A percentile compares a stretch with the other conserved stretches of the same genome.
Evolutionary conservation across 2,113 vertebrate species (phyloP).

Genomic region (Eubucco bourcierii): DNA sequence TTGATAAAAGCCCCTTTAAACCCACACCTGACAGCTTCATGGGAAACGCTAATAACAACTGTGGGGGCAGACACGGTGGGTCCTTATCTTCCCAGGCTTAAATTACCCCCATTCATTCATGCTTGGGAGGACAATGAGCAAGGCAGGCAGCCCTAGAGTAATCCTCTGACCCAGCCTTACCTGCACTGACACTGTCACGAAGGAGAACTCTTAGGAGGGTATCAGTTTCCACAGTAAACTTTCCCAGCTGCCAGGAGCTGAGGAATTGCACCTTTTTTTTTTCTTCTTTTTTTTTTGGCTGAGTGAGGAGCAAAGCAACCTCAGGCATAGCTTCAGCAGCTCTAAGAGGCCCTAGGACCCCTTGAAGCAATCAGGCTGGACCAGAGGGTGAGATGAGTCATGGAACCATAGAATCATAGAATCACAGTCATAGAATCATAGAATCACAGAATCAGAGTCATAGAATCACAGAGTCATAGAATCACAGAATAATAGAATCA

Average conservation of each 20-base stretch:
- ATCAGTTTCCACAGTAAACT: slow-evolving; percentile 78
- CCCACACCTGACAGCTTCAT: slow-evolving; percentile 64
- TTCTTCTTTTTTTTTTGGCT: neutral
- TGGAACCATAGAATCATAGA: too few relatives aligned
- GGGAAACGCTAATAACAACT: slow-evolving; percentile 77
- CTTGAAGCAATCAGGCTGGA: fast-evolving
- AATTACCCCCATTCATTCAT: slow-evolving; percentile 68
- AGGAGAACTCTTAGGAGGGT: slow-evolving; percentile 69
- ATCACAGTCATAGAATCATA: too few relatives aligned
- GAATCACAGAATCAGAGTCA: too few relatives aligned
- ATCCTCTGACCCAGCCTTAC: slow-evolving; percentile 75
- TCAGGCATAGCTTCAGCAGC: neutral
- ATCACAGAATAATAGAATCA: too few relatives aligned
- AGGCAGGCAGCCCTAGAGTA: slow-evolving; percentile 72
- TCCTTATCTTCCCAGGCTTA: slow-evolving; percentile 68
- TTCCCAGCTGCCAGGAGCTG: slow-evolving; percentile 4
- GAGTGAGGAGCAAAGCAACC: neutral
- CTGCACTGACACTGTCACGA: slow-evolving; percentile 70
- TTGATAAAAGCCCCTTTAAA: slow-evolving; percentile 28
- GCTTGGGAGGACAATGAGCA: slow-evolving; percentile 75
- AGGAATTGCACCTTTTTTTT: neutral
- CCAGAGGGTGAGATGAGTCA: fast-evolving
- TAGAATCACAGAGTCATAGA: too few relatives aligned
- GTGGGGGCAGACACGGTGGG: slow-evolving; percentile 20
- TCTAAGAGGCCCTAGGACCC: neutral